phyloP scores from a whole-genome alignment of 1,140 invertebrate genomes.

The Megathymus violae region DNA sequence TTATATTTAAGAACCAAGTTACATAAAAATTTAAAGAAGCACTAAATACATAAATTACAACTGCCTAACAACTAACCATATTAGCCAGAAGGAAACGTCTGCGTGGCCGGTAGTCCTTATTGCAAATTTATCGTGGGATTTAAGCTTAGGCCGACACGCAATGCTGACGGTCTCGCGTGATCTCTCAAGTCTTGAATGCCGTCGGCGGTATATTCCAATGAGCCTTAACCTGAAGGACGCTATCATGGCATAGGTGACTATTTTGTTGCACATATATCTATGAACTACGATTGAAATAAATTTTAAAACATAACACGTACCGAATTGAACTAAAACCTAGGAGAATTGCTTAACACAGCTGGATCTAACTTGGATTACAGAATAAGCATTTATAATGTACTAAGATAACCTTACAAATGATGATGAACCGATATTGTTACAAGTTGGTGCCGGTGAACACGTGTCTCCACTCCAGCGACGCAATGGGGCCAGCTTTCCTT shows the following conservation, averaged over 20 bases:
- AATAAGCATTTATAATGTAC: no score
- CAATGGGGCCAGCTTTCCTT: conserved; percentile 75
- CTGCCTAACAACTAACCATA: not conserved
- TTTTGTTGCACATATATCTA: no score
- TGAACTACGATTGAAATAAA: no score
- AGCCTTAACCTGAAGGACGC: not conserved
- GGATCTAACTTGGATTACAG: no score
- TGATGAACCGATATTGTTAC: conserved; percentile 9
- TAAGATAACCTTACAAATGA: conserved; percentile 6
- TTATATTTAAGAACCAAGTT: no score
- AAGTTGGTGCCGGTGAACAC: conserved; percentile 49
- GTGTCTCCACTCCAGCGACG: conserved; percentile 65
- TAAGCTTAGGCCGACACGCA: conserved; percentile 44
- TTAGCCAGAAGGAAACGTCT: conserved; percentile 20
- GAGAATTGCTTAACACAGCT: no score
- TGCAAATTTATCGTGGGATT: conserved; percentile 53
- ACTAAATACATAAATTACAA: no score
- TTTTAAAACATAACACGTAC: no score
- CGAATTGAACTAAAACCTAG: no score
- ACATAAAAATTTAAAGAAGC: no score
- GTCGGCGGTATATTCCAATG: conserved; percentile 36
- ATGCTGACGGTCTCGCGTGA: conserved; percentile 49
- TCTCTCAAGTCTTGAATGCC: conserved; percentile 35
- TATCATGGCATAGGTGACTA: not conserved
- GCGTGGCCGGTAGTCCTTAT: conserved; percentile 15